phyloP scores from a whole-genome alignment of 2,113 vertebrate genomes.

The Dermatemys mawii region DNA sequence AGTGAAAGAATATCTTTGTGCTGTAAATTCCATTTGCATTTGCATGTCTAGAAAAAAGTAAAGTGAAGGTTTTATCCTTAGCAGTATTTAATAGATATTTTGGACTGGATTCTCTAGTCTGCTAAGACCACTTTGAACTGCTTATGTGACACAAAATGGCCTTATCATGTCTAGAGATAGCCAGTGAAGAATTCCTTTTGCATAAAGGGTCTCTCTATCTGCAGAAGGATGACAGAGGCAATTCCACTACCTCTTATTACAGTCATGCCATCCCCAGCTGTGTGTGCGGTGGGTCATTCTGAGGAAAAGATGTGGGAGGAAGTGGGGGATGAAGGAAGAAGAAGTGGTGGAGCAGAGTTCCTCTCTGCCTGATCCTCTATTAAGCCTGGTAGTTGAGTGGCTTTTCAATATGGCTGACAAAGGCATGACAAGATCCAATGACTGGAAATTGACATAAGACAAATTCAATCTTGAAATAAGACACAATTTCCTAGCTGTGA shows the following conservation, averaged over 20 bases:
- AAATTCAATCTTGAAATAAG: no score
- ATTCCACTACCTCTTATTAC: not conserved
- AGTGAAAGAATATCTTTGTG: not conserved
- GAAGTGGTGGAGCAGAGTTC: not conserved
- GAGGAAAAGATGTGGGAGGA: not conserved
- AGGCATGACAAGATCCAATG: not conserved
- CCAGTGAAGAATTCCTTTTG: not conserved
- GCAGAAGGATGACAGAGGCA: not conserved
- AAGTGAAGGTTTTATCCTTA: not conserved
- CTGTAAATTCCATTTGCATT: not conserved
- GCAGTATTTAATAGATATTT: not conserved
- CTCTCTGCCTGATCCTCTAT: not conserved
- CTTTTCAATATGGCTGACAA: not conserved
- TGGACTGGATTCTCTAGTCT: not conserved
- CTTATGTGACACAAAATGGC: not conserved
- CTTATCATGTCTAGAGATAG: not conserved
- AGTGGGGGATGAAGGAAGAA: not conserved
- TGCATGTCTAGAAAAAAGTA: not conserved
- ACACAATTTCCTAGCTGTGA: no score
- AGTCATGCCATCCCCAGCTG: not conserved
- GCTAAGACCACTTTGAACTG: not conserved
- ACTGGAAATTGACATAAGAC: not conserved
- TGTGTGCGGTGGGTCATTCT: not conserved
- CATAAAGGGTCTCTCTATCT: not conserved
- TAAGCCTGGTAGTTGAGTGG: not conserved